Conservation (phyloP, 2,888 invertebrate genomes). For the Crocallis elinguaria region DNA sequence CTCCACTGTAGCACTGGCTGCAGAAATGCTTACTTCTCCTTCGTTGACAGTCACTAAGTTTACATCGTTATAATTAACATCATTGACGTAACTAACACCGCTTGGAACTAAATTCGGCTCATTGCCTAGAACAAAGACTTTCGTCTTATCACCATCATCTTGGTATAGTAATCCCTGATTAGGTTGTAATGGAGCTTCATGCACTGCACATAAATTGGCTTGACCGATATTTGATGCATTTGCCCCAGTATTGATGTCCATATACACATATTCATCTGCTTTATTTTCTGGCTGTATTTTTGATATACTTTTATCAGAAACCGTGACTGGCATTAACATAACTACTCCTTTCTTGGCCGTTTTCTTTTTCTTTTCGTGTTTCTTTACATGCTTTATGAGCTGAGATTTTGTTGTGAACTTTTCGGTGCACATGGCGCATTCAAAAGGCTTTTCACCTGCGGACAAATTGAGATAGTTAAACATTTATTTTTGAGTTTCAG, state of each 20-base stretch:
- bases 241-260: background rate
- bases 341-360: conserved; percentile 39
- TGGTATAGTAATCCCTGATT: conserved; percentile 56
- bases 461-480: conserved; percentile 11
- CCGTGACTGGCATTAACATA: conserved; percentile 32
- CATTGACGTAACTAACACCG: conserved; percentile 45
- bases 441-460: conserved; percentile 74
- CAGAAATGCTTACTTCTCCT: conserved; percentile 54
- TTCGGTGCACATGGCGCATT: conserved; percentile 61
- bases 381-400: conserved; percentile 63
- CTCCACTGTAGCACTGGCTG: conserved; percentile 48
- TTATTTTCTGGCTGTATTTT: conserved; percentile 7
- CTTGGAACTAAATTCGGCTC: conserved; percentile 43
- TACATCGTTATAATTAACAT: conserved; percentile 49
- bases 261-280: conserved; percentile 14
- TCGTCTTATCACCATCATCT: conserved; percentile 53
- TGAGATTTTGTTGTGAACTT: conserved; percentile 67
- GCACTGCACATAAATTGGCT: conserved; percentile 34
- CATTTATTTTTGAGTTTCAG: background rate
- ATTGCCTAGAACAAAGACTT: conserved; percentile 58
- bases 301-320: conserved; percentile 6
- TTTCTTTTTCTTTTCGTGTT: conserved; percentile 51
- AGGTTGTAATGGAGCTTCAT: conserved; percentile 47
- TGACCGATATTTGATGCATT: conserved; percentile 20
- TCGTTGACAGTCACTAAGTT: conserved; percentile 65